phyloP scores from a whole-genome alignment of 1,140 invertebrate genomes.

The Pseudomyrmex concolor region DNA sequence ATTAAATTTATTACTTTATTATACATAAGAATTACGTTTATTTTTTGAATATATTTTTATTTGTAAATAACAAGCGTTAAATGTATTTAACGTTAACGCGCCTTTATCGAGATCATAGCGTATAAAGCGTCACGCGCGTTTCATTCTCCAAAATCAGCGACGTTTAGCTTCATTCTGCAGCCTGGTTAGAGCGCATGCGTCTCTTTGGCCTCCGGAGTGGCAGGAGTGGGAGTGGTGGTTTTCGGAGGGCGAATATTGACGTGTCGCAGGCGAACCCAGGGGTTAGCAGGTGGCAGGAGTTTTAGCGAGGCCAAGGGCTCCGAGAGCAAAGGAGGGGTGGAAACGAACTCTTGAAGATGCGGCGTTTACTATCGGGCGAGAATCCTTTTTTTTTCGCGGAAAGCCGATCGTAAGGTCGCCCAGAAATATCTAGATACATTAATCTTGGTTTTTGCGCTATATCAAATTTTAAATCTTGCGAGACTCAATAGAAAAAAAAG shows the following conservation, averaged over 20 bases:
- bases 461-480: not conserved
- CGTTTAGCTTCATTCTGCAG: constrained; percentile 37
- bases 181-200: constrained; percentile 64
- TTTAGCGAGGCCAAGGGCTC: constrained; percentile 71
- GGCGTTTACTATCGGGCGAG: constrained; percentile 28
- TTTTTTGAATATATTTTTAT: not conserved
- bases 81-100: constrained; percentile 14
- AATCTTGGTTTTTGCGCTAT: not conserved
- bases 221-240: constrained; percentile 49
- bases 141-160: constrained; percentile 18
- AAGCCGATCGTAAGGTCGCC: constrained; percentile 3
- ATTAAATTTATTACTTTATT: too few species aligned
- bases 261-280: constrained; percentile 72
- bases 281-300: constrained; percentile 75
- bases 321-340: constrained; percentile 59
- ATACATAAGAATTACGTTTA: not conserved
- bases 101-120: constrained; percentile 20
- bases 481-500: not conserved
- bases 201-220: constrained; percentile 5
- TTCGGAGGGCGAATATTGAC: constrained; percentile 74
- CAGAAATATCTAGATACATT: constrained; percentile 19
- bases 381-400: constrained; percentile 13
- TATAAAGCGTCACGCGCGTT: constrained; percentile 28
- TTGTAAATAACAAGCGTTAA: constrained; percentile 30
- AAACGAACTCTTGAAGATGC: constrained; percentile 48